Evolutionary conservation across 2,888 invertebrate species (phyloP), one percentile per base, ranked within the genome.

Genomic region (Digitonthophagus gazella): DNA sequence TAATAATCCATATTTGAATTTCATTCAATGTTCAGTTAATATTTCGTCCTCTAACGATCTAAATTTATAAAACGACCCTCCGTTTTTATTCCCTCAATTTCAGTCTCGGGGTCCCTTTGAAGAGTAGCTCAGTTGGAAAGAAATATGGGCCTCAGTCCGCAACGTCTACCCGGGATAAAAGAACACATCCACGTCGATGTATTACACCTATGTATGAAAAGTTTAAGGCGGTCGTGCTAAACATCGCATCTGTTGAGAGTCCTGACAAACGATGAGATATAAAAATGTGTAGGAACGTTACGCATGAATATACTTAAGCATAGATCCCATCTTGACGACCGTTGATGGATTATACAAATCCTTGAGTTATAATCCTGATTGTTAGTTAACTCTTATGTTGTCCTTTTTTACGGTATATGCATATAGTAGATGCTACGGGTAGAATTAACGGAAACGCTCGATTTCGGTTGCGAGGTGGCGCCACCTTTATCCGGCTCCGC

Each of bases 181-280:
- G 61, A 61, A 61, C 61, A 61, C 61, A 20, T 61, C 61, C 14
- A 18, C 61, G 18, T 61, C 61, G 20, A 61, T 61, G 20, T 61
- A 61, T 61, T 61, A 61, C 61, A 61, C 61, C 18, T 61, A 44
- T 44, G 28, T 44, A 61, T 61, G 61, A 61, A 16, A 61, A 19
- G 61, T 61, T 61, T 61, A 61, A 61, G 19, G 61, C 18, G 19
- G 61, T 18, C 61, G 61, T 4, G 28, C 6, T 44, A 44, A 44
- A 44, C 28, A 44, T 44, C 28, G 6, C 28, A 44, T 44, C 28
- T 44, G 28, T 44, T 44, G 11, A 11, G 16, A 20, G 58, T 18
- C 18, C 18, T 61, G 61, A 61, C 61, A 61, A 61, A 61, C 20
- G 61, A 61, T 19, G 19, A 14, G 8, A 61, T 18, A 61, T 61